Evolutionary conservation across 2,797 vertebrate species (phyloP).

Genomic region (Bradypus variegatus): DNA sequence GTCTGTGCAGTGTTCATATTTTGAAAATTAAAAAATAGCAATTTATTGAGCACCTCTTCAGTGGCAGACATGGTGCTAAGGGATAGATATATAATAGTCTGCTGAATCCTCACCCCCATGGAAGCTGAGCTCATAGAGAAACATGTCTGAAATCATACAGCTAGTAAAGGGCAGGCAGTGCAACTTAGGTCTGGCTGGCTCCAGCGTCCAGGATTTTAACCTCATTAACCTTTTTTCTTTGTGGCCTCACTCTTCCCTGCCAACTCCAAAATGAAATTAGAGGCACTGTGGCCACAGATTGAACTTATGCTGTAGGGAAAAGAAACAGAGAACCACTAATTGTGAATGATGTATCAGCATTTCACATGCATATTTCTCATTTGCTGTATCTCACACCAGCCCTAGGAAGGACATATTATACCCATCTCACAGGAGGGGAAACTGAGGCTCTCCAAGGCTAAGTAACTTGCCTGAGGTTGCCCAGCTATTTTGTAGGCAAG

Average conservation of each 20-base stretch:
- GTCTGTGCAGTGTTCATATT: not conserved
- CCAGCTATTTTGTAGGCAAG: not conserved
- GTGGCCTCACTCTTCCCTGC: not conserved
- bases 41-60: not conserved
- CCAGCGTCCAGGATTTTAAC: not conserved
- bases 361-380: not conserved
- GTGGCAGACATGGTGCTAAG: not conserved
- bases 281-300: not conserved
- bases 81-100: not conserved
- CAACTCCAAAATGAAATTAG: not conserved
- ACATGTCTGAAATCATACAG: not conserved
- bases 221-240: not conserved
- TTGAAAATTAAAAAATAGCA: constrained; percentile 2
- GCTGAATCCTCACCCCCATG: not conserved
- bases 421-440: not conserved
- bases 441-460: not conserved
- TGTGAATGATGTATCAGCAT: rapidly evolving
- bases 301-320: not conserved
- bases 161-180: too few relatives aligned
- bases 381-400: not conserved
- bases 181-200: not conserved
- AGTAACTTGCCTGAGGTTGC: not conserved
- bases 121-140: not conserved
- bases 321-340: not conserved
- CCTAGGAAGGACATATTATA: not conserved